Evolutionary conservation across 2,797 vertebrate genomes (phyloP).

Genomic region (Momotus momota): DNA sequence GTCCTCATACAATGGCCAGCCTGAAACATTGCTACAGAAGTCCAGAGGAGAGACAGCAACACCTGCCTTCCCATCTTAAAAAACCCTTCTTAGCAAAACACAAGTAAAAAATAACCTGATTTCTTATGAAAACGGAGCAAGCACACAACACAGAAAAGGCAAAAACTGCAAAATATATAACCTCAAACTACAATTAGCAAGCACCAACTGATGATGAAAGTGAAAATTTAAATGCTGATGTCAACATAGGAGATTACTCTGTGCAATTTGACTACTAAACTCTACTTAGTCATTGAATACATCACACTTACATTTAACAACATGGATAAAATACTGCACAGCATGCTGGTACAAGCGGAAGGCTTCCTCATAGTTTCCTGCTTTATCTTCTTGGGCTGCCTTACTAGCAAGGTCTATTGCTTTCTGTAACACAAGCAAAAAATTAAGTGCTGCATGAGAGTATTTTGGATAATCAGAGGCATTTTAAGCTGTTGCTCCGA

Average conservation of each 20-base stretch:
- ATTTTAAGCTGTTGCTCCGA: not conserved
- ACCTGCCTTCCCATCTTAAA: not conserved
- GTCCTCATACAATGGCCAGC: not conserved
- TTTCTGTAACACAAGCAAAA: constrained; percentile 85
- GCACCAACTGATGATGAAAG: not conserved
- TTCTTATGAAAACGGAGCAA: not conserved
- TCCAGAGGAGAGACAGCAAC: not conserved
- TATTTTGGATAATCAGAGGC: not conserved
- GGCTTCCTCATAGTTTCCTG: constrained; percentile 92
- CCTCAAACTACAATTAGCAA: not conserved
- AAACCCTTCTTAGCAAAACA: not conserved
- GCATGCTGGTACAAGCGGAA: constrained; percentile 91
- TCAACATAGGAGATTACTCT: not conserved
- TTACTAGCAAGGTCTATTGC: constrained; percentile 92
- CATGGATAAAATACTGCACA: constrained; percentile 94
- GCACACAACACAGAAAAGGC: not conserved
- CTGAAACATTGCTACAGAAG: constrained; percentile 8
- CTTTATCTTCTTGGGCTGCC: constrained; percentile 93
- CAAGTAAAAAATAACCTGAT: not conserved
- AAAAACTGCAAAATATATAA: not conserved
- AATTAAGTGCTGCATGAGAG: not conserved
- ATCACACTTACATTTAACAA: constrained; percentile 91
- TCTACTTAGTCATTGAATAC: not conserved
- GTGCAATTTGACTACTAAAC: not conserved
- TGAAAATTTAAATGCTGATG: not conserved